phyloP scores from a whole-genome alignment of 2,797 vertebrate genomes.

The Micrastur ruficollis region DNA sequence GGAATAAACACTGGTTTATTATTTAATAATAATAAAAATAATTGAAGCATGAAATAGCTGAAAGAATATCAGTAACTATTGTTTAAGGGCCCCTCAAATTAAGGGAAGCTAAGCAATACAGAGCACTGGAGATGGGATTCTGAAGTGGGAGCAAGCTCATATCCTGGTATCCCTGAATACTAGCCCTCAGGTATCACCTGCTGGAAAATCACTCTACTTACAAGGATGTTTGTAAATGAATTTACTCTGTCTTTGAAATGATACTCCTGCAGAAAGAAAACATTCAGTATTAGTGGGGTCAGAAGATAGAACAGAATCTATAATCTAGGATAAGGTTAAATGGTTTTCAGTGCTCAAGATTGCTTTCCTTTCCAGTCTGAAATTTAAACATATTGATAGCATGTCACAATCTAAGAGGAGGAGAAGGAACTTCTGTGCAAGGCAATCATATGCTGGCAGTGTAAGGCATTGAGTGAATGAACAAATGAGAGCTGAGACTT shows the following conservation, averaged over 20 bases:
- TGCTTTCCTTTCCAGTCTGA: background rate
- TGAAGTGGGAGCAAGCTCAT: background rate
- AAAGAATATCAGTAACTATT: constrained; percentile 10
- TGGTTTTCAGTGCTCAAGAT: background rate
- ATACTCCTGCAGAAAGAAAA: background rate
- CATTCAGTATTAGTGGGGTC: background rate
- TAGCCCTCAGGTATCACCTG: background rate
- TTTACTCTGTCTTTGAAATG: background rate
- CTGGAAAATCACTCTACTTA: background rate
- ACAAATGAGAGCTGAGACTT: background rate
- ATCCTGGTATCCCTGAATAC: background rate
- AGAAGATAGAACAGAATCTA: background rate
- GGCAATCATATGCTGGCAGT: background rate
- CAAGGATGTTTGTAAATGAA: background rate
- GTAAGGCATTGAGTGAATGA: background rate
- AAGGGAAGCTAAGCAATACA: background rate
- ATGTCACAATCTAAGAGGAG: background rate
- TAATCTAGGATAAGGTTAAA: background rate
- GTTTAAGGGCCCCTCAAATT: background rate
- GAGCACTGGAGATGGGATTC: background rate
- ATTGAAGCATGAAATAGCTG: background rate
- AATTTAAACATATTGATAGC: background rate
- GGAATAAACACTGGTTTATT: constrained; percentile 51
- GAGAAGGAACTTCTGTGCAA: background rate
- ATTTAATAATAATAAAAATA: background rate